phyloP scores from a whole-genome alignment of 1,140 invertebrate genomes.

The Scylla paramamosain region DNA sequence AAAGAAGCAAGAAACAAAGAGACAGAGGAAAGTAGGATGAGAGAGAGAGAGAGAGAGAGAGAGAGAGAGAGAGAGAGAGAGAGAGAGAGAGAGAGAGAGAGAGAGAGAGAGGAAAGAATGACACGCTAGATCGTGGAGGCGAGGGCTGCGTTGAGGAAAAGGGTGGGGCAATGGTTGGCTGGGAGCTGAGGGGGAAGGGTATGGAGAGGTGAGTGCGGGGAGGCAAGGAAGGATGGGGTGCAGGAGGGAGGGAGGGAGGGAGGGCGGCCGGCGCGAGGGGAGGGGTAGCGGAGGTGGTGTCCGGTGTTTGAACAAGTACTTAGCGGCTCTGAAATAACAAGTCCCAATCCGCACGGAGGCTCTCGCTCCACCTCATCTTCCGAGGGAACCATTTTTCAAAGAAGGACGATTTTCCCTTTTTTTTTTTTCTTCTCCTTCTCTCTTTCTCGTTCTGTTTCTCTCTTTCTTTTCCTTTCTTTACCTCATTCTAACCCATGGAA shows the following conservation, averaged over 20 bases:
- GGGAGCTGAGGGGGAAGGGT: not conserved
- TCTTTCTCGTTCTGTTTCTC: not conserved
- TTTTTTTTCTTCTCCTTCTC: not conserved
- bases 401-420: not conserved
- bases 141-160: not conserved
- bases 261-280: not conserved
- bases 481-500: not conserved
- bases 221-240: not conserved
- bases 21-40: not conserved
- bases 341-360: constrained; percentile 9
- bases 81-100: not conserved
- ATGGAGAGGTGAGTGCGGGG: not conserved
- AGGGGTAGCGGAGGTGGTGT: not conserved
- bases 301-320: constrained; percentile 72
- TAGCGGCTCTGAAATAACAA: constrained; percentile 72
- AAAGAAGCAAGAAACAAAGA: too few relatives aligned
- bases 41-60: constrained; percentile 29
- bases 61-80: not conserved
- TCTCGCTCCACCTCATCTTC: constrained; percentile 10
- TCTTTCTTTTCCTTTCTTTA: not conserved
- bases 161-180: not conserved
- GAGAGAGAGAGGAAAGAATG: not conserved
- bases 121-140: not conserved
- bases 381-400: not conserved
- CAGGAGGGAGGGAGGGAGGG: not conserved